Conservation (phyloP, 64 coral and sea anemone genomes). For the Platygyra sinensis region DNA sequence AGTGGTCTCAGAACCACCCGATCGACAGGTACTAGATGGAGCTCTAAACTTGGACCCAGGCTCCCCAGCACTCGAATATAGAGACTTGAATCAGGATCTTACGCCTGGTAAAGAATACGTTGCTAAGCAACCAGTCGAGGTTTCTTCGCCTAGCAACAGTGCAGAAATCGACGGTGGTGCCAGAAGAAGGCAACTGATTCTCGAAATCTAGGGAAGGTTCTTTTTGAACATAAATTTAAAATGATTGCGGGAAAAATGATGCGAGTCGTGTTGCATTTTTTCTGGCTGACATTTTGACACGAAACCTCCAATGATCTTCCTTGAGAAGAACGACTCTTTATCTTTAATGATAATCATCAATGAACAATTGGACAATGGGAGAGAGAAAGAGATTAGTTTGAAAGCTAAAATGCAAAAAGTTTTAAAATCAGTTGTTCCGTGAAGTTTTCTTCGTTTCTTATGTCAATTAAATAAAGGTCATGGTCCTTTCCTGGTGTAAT, state of each 20-base stretch:
- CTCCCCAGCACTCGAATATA: not conserved
- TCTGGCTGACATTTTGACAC: no score
- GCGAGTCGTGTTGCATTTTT: no score
- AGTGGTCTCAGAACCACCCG: not conserved
- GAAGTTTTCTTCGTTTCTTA: no score
- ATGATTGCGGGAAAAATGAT: not conserved
- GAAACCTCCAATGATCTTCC: no score
- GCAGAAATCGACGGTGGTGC: not conserved
- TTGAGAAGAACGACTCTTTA: no score
- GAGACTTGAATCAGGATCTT: not conserved
- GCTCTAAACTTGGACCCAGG: not conserved
- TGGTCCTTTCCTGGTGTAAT: no score
- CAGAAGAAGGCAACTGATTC: constrained; percentile 18
- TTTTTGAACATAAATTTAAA: not conserved
- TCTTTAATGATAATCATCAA: no score
- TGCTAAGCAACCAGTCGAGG: not conserved
- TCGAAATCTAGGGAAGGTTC: constrained; percentile 13
- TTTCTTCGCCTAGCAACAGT: not conserved
- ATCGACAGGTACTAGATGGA: not conserved
- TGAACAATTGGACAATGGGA: no score
- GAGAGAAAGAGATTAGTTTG: no score
- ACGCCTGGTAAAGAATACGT: not conserved
- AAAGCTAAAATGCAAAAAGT: no score
- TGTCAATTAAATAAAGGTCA: no score
- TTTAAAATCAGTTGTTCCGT: no score